Percentiles rank a stretch among this genome's conserved stretches.
phyloP scores from a whole-genome alignment of 2,113 vertebrate genomes.

The Glaucomys volans region DNA sequence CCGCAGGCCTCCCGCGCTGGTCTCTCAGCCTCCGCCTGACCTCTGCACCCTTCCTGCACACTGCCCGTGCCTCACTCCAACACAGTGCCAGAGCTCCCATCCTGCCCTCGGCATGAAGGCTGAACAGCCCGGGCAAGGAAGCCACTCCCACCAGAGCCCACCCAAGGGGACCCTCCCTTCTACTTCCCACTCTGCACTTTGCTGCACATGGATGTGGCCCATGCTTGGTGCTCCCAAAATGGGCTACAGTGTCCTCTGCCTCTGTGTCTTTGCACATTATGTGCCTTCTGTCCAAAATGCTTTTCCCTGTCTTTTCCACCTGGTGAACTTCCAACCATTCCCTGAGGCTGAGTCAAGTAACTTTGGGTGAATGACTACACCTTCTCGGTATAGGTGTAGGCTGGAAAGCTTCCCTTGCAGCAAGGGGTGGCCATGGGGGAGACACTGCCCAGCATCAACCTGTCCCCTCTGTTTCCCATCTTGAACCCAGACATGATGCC shows the following conservation, averaged over 20 bases:
- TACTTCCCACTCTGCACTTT: not conserved
- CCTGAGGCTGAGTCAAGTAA: not conserved
- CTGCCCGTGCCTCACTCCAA: not conserved
- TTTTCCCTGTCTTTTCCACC: not conserved
- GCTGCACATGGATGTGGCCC: rapidly evolving
- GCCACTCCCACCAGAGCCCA: not conserved
- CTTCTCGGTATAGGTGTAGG: no score
- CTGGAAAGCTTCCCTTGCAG: not conserved
- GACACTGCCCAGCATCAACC: not conserved
- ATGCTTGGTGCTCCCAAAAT: rapidly evolving
- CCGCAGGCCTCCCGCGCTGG: rapidly evolving
- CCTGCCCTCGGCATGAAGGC: not conserved
- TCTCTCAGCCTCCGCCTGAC: not conserved
- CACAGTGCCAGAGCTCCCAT: not conserved
- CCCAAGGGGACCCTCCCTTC: no score
- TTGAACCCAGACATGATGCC: not conserved
- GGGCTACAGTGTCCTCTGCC: not conserved
- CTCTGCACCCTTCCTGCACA: not conserved
- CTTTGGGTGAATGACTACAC: rapidly evolving
- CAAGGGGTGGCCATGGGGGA: not conserved
- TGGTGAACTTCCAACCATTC: no score
- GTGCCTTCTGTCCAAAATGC: not conserved
- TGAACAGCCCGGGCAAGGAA: not conserved
- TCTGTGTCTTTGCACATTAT: not conserved
- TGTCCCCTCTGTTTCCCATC: not conserved